phyloP scores from a whole-genome alignment of 2,888 invertebrate genomes.

The Perdita meconis region DNA sequence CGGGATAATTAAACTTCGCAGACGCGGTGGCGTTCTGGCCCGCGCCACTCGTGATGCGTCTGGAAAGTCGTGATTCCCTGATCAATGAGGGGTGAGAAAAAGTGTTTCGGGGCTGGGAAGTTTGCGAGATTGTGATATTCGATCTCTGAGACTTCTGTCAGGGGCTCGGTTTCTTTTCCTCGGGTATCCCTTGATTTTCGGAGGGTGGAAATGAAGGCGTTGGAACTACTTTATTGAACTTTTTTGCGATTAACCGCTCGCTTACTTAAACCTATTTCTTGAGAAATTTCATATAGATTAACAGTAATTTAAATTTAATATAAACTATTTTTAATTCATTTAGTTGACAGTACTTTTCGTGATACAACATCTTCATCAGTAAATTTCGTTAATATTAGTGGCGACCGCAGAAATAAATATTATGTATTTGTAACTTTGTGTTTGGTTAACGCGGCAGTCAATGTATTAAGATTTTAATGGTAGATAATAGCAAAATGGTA shows the following conservation, averaged over 20 bases:
- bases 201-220: not conserved
- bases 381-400: too few relatives aligned
- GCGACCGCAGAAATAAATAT: too few relatives aligned
- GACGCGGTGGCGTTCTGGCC: conserved; percentile 61
- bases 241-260: not conserved
- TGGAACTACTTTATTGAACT: not conserved
- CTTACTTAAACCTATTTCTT: too few relatives aligned
- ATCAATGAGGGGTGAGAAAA: conserved; percentile 1
- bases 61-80: conserved; percentile 33
- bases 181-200: not conserved
- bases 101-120: not conserved
- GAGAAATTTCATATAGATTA: too few relatives aligned
- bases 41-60: conserved; percentile 18
- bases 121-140: conserved; percentile 4
- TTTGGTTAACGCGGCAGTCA: too few relatives aligned
- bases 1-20: conserved; percentile 76
- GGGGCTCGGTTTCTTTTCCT: not conserved
- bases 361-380: too few relatives aligned
- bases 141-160: not conserved
- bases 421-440: too few relatives aligned
- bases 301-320: too few relatives aligned
- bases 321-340: too few relatives aligned
- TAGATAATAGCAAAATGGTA: too few relatives aligned
- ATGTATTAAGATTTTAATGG: too few relatives aligned
- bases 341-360: too few relatives aligned